Evolutionary conservation across 23 tunicate species (phyloP).

Genomic region (Corella eumyota): DNA sequence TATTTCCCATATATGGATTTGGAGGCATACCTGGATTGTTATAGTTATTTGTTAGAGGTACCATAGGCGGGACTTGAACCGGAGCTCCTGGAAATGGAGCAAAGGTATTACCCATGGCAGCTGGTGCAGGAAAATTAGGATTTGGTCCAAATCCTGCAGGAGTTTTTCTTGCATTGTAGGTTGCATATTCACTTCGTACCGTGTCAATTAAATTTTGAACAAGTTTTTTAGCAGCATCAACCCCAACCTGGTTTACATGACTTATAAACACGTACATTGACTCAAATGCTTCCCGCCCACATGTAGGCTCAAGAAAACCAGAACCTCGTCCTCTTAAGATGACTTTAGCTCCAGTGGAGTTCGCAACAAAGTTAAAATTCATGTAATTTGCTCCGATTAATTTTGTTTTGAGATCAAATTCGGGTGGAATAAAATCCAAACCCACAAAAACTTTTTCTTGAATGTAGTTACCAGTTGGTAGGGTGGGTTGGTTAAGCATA

Average conservation of each 20-base stretch:
- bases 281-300: constrained; percentile 92
- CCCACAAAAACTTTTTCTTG: constrained; percentile 89
- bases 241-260: constrained; percentile 67
- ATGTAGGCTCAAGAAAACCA: constrained; percentile 92
- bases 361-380: constrained; percentile 76
- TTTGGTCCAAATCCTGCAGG: too few species aligned
- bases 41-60: too few species aligned
- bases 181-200: constrained; percentile 5
- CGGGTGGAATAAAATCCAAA: constrained; percentile 47
- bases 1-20: too few species aligned
- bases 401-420: constrained; percentile 71
- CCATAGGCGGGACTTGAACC: constrained; percentile 1
- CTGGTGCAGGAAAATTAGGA: not conserved
- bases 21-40: too few species aligned
- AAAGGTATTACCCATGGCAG: not conserved
- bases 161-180: constrained; percentile 1
- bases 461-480: constrained; percentile 82
- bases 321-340: constrained; percentile 84
- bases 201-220: constrained; percentile 60
- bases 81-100: constrained; percentile 5
- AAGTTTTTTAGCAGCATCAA: constrained; percentile 71
- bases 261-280: constrained; percentile 90
- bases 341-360: constrained; percentile 86
- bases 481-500: constrained; percentile 46
- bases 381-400: constrained; percentile 69